Evolutionary conservation across 2,113 vertebrate genomes (phyloP).

Genomic region (Sander vitreus): DNA sequence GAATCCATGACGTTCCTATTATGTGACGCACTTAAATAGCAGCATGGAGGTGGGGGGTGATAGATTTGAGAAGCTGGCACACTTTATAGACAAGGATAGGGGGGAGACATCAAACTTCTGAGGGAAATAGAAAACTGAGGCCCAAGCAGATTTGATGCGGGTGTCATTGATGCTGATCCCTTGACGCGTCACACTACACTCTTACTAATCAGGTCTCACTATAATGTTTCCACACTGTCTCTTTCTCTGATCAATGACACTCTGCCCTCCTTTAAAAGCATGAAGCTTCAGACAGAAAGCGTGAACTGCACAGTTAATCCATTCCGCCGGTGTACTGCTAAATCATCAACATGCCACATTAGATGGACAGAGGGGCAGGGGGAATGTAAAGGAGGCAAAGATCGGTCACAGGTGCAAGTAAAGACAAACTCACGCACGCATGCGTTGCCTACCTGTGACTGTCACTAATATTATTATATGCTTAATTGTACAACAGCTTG

Average conservation of each 20-base stretch:
- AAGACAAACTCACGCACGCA: slow-evolving; percentile 10
- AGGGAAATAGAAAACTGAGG: slow-evolving; percentile 41
- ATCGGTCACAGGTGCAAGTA: slow-evolving; percentile 17
- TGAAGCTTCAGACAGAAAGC: slow-evolving; percentile 51
- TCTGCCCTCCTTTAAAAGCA: slow-evolving; percentile 60
- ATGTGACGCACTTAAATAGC: slow-evolving; percentile 3
- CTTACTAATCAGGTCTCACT: slow-evolving; percentile 70
- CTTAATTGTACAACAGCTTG: not conserved
- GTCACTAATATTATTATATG: not conserved
- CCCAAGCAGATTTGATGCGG: slow-evolving; percentile 53
- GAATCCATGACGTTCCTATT: slow-evolving; percentile 11
- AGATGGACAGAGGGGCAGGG: slow-evolving; percentile 7
- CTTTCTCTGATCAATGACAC: slow-evolving; percentile 69
- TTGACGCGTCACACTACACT: slow-evolving; percentile 34
- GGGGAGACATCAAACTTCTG: slow-evolving; percentile 41
- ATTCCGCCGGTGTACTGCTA: slow-evolving; percentile 42
- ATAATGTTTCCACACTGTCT: slow-evolving; percentile 64
- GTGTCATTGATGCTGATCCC: slow-evolving; percentile 70
- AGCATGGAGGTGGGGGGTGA: not conserved
- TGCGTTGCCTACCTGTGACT: too few species aligned
- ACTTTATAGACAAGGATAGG: slow-evolving; percentile 52
- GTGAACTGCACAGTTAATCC: slow-evolving; percentile 68
- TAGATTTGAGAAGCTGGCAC: slow-evolving; percentile 23
- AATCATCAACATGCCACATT: slow-evolving; percentile 56
- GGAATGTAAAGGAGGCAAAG: slow-evolving; percentile 19